Percentiles rank a stretch among this genome's conserved stretches.
Conservation (phyloP, 1,140 invertebrate species). For the Drosophila pallidifrons region DNA sequence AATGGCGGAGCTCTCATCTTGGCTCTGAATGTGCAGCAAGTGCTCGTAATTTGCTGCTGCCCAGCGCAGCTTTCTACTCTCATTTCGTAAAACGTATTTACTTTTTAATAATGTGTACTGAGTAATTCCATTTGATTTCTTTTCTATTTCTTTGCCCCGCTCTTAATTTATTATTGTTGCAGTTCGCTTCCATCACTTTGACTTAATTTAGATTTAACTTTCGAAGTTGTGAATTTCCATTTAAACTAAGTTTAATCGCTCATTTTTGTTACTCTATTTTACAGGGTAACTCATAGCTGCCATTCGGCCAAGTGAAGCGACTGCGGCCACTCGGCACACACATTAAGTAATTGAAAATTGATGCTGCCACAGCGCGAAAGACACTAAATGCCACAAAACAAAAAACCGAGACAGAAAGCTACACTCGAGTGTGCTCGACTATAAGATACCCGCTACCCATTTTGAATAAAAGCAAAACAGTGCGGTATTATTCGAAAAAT, state of each 20-base stretch:
- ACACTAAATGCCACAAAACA: not conserved
- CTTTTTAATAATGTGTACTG: conserved; percentile 57
- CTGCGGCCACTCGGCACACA: conserved; percentile 39
- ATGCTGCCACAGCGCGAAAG: conserved; percentile 19
- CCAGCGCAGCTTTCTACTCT: not conserved
- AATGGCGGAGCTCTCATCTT: conserved; percentile 29
- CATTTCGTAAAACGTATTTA: conserved; percentile 26
- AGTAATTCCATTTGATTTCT: conserved; percentile 54
- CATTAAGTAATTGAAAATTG: conserved; percentile 67
- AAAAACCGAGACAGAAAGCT: too few species aligned
- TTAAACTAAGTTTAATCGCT: too few species aligned
- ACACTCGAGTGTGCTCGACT: too few species aligned
- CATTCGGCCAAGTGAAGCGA: not conserved
- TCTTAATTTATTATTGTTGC: not conserved
- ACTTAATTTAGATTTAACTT: conserved; percentile 16
- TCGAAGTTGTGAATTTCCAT: too few species aligned
- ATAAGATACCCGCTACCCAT: too few species aligned
- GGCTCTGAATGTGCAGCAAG: conserved; percentile 31
- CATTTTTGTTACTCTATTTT: too few species aligned
- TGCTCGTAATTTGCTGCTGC: conserved; percentile 38
- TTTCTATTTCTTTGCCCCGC: not conserved
- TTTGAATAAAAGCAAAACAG: too few species aligned
- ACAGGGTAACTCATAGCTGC: not conserved
- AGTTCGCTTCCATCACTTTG: conserved; percentile 22
- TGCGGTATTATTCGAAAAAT: too few species aligned